Evolutionary conservation across 2,797 vertebrate genomes (phyloP).

Genomic region (Muraenolepis orangiensis): DNA sequence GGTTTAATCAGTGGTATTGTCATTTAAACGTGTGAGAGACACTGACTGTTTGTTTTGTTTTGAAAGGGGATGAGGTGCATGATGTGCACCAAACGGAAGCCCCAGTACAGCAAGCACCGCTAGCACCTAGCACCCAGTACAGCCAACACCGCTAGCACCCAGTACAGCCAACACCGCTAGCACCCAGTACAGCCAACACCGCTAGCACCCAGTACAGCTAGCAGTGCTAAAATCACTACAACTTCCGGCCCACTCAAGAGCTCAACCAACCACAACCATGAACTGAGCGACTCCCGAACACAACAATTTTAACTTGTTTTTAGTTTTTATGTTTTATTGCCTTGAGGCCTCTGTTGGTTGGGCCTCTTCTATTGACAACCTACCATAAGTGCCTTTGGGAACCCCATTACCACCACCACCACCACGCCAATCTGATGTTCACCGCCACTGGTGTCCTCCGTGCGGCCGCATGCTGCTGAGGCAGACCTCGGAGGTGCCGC

Average conservation of each 20-base stretch:
- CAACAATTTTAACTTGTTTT: background rate
- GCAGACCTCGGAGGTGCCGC: background rate
- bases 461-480: background rate
- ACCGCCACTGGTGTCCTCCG: background rate
- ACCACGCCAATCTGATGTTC: conserved; percentile 2
- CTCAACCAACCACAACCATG: background rate
- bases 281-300: background rate
- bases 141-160: background rate
- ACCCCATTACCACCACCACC: conserved; percentile 18
- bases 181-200: background rate
- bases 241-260: background rate
- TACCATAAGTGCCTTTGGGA: conserved; percentile 8
- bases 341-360: background rate
- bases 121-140: background rate
- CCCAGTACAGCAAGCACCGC: background rate
- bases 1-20: background rate
- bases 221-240: background rate
- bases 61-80: background rate
- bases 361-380: background rate
- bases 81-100: background rate
- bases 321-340: background rate
- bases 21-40: background rate
- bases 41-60: background rate
- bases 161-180: background rate
- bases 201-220: background rate